These are phyloP conservation scores for Tor tambroides DNA, from an alignment of 2,113 vertebrate genomes.

Conservation along the genomic window DNA sequence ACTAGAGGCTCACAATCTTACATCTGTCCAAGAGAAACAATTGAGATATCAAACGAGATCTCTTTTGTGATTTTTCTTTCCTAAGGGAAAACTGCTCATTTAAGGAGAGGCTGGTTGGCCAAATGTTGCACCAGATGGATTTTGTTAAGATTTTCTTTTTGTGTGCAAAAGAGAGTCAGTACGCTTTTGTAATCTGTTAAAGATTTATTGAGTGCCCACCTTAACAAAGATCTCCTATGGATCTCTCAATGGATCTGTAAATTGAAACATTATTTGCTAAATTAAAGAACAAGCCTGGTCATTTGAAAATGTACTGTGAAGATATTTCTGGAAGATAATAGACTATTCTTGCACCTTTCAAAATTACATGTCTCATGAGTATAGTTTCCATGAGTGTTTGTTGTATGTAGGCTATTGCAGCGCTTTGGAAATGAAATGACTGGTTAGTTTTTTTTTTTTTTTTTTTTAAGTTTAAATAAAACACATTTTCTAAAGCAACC, in stretches of 20 bases:
- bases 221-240: neutral
- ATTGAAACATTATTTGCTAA: neutral
- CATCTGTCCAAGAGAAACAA: neutral
- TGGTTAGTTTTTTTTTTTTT: too few species aligned
- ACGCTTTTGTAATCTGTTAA: neutral
- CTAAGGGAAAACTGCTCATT: conserved; percentile 15
- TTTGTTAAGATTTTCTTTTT: neutral
- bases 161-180: neutral
- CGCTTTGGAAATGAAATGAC: too few species aligned
- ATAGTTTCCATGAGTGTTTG: too few species aligned
- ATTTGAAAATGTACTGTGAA: neutral
- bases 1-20: neutral
- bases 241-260: neutral
- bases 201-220: neutral
- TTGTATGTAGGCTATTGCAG: too few species aligned
- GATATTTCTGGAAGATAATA: too few species aligned
- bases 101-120: conserved; percentile 28
- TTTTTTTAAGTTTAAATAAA: too few species aligned
- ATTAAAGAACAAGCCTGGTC: neutral
- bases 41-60: neutral
- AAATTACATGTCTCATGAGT: too few species aligned
- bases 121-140: conserved; percentile 41
- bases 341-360: too few species aligned
- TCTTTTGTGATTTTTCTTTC: conserved; percentile 3
- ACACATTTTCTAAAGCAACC: too few species aligned